Conservation (phyloP, 2,113 vertebrate genomes). For the Scytalopus superciliaris region DNA sequence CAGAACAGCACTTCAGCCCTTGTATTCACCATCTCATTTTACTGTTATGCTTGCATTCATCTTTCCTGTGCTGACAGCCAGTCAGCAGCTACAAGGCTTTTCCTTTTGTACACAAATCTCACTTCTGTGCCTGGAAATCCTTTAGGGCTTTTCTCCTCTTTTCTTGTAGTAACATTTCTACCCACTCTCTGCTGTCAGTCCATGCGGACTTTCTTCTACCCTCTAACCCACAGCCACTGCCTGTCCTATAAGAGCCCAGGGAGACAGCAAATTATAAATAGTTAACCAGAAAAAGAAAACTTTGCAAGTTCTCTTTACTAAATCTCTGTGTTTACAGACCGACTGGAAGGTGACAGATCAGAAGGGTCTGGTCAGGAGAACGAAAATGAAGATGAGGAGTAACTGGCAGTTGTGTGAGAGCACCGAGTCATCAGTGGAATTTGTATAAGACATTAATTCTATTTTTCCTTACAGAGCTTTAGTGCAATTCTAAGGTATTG, state of each 20-base stretch:
- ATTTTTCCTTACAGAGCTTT: conserved; percentile 90
- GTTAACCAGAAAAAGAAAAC: background rate
- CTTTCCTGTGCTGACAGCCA: background rate
- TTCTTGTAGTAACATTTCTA: background rate
- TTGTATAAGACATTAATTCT: conserved; percentile 91
- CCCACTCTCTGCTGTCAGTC: background rate
- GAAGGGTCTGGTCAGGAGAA: conserved; percentile 94
- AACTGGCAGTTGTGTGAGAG: conserved; percentile 71
- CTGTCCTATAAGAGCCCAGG: background rate
- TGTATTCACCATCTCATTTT: background rate
- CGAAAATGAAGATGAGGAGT: conserved; percentile 90
- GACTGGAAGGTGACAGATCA: conserved; percentile 90
- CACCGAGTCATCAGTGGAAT: conserved; percentile 79
- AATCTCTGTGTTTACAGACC: conserved; percentile 77
- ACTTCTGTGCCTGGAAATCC: background rate
- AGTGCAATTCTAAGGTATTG: conserved; percentile 87
- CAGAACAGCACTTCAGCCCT: background rate
- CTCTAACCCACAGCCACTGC: background rate
- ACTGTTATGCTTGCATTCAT: background rate
- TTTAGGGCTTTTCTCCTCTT: background rate
- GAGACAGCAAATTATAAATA: background rate
- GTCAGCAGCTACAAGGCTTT: background rate
- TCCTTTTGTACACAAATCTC: background rate
- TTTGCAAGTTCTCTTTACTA: background rate
- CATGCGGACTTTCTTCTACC: background rate